Evolutionary conservation across 2,113 vertebrate species (phyloP).

Genomic region (Vulpes vulpes): DNA sequence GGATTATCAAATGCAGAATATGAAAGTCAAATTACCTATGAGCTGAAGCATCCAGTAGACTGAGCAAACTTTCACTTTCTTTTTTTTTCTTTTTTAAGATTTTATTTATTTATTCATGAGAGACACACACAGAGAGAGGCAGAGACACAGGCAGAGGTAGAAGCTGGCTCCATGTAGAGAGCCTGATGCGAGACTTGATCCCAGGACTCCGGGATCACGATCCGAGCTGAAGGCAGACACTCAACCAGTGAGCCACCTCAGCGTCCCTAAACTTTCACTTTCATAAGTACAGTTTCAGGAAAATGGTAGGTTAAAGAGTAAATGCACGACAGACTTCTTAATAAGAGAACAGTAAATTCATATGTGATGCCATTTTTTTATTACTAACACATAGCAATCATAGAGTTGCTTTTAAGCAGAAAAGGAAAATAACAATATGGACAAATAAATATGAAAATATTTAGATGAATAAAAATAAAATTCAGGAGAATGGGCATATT

Average conservation of each 20-base stretch:
- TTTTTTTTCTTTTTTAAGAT: too few species aligned
- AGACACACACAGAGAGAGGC: too few species aligned
- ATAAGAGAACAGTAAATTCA: not conserved
- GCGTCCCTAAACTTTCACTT: not conserved
- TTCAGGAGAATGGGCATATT: not conserved
- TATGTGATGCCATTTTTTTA: not conserved
- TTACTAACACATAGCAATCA: not conserved
- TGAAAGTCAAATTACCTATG: not conserved
- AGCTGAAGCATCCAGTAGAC: not conserved
- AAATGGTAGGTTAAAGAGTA: not conserved
- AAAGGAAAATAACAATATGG: not conserved
- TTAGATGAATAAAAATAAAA: conserved; percentile 1
- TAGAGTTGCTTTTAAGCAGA: not conserved
- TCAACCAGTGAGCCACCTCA: too few species aligned
- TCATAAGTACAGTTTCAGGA: not conserved
- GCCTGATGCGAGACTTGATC: too few species aligned
- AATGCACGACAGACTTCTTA: not conserved
- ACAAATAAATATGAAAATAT: not conserved
- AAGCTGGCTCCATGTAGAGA: too few species aligned
- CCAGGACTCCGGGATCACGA: too few species aligned
- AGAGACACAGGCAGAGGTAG: too few species aligned
- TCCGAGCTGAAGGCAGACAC: too few species aligned
- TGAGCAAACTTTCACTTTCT: not conserved
- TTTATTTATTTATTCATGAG: too few species aligned
- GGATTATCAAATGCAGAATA: not conserved